Percentiles rank a stretch among this genome's conserved stretches.
These are phyloP conservation scores for Desoria tigrina DNA, from an alignment of 2,888 invertebrate genomes.

Conservation along the genomic window DNA sequence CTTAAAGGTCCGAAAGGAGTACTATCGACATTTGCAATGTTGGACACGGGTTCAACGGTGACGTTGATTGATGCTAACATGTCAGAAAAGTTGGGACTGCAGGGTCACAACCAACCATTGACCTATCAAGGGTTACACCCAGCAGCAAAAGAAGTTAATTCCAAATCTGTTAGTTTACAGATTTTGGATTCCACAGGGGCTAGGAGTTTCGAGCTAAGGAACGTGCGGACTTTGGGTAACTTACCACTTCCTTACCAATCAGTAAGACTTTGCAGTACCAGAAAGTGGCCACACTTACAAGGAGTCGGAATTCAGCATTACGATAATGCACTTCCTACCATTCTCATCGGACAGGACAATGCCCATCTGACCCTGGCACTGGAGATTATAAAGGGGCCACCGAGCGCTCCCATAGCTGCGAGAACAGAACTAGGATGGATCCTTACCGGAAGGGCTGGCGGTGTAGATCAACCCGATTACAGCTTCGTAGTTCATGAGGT, in stretches of 20 bases:
- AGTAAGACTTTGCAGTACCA: not conserved
- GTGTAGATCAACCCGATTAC: not conserved
- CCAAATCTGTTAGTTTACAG: not conserved
- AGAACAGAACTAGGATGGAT: constrained; percentile 27
- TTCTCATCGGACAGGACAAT: constrained; percentile 32
- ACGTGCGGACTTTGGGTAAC: not conserved
- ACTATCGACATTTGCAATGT: constrained; percentile 15
- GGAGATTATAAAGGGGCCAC: constrained; percentile 16
- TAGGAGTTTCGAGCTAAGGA: not conserved
- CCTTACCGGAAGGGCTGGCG: constrained; percentile 13
- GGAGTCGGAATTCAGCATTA: not conserved
- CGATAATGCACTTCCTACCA: constrained; percentile 1
- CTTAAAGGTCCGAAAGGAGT: constrained; percentile 15
- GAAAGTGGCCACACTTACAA: not conserved
- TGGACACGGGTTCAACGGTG: constrained; percentile 25
- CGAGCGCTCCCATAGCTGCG: constrained; percentile 14
- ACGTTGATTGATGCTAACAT: constrained; percentile 17
- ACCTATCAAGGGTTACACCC: not conserved
- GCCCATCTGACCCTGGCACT: constrained; percentile 7
- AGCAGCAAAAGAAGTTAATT: constrained; percentile 4
- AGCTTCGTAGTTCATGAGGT: not conserved
- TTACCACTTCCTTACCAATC: constrained; percentile 6
- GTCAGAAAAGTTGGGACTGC: constrained; percentile 16
- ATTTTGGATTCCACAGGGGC: not conserved
- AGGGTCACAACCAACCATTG: constrained; percentile 9